Conservation (phyloP, 2,888 invertebrate genomes). For the Drosophila cracens region DNA sequence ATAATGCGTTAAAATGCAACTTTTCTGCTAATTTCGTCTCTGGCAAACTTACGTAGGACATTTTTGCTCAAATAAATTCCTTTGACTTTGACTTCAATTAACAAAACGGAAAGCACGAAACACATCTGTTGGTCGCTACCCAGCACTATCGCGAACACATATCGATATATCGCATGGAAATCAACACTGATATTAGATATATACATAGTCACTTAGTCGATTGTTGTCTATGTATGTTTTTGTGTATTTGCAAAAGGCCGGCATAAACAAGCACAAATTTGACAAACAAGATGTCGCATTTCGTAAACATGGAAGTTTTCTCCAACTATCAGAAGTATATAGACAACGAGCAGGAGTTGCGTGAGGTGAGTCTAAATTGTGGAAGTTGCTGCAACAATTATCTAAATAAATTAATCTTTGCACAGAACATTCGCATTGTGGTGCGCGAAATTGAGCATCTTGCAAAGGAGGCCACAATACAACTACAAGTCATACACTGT, state of each 20-base stretch:
- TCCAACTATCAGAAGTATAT: constrained; percentile 91
- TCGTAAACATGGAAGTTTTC: constrained; percentile 88
- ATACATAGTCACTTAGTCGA: constrained; percentile 6
- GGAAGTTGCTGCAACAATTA: background rate
- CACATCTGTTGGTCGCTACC: constrained; percentile 28
- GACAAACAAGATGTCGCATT: constrained; percentile 85
- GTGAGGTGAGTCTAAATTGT: constrained; percentile 88
- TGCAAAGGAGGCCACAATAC: constrained; percentile 91
- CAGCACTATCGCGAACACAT: background rate
- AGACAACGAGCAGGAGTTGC: constrained; percentile 91
- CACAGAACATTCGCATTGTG: constrained; percentile 79
- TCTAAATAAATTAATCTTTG: background rate
- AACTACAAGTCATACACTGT: constrained; percentile 93
- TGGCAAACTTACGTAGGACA: constrained; percentile 78
- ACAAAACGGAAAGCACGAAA: constrained; percentile 3
- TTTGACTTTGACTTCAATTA: constrained; percentile 38
- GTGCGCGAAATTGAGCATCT: constrained; percentile 90
- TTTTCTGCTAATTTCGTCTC: background rate
- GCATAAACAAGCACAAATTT: constrained; percentile 43
- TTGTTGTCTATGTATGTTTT: background rate
- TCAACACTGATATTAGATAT: constrained; percentile 22
- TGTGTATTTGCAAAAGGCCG: constrained; percentile 32
- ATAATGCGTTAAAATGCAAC: background rate
- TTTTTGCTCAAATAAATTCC: constrained; percentile 40
- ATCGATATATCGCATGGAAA: constrained; percentile 32